Percentiles rank a stretch among this genome's conserved stretches.
These are phyloP conservation scores for Ornithoptera alexandrae DNA, from an alignment of 2,888 invertebrate genomes.

Conservation along the genomic window DNA sequence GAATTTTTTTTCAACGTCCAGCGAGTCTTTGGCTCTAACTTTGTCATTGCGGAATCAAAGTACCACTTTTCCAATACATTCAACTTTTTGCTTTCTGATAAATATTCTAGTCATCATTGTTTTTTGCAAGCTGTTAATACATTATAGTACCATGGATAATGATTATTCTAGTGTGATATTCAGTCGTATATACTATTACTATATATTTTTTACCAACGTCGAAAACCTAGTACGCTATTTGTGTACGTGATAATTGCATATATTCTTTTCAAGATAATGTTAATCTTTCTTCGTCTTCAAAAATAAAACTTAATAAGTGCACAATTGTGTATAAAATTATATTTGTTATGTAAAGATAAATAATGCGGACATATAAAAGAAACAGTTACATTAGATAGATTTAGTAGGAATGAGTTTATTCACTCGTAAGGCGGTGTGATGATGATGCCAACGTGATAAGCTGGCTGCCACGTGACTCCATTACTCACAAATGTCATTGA, in stretches of 20 bases:
- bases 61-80: no score
- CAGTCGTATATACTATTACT: not conserved
- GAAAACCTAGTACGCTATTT: not conserved
- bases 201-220: not conserved
- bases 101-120: no score
- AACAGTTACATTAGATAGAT: not conserved
- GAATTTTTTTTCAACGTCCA: no score
- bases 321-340: no score
- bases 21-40: no score
- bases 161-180: no score
- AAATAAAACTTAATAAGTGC: not conserved
- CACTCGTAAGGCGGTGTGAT: not conserved
- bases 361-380: not conserved
- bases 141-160: no score
- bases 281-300: not conserved
- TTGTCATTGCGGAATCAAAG: no score
- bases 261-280: no score
- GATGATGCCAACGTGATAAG: not conserved
- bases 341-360: not conserved
- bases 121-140: no score
- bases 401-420: not conserved
- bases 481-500: not conserved
- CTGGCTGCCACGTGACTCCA: not conserved
- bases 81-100: no score
- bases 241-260: not conserved